A percentile compares a stretch with the other conserved stretches of the same genome.
phyloP scores from a whole-genome alignment of 2,113 vertebrate species.

The Mormoops blainvillei region DNA sequence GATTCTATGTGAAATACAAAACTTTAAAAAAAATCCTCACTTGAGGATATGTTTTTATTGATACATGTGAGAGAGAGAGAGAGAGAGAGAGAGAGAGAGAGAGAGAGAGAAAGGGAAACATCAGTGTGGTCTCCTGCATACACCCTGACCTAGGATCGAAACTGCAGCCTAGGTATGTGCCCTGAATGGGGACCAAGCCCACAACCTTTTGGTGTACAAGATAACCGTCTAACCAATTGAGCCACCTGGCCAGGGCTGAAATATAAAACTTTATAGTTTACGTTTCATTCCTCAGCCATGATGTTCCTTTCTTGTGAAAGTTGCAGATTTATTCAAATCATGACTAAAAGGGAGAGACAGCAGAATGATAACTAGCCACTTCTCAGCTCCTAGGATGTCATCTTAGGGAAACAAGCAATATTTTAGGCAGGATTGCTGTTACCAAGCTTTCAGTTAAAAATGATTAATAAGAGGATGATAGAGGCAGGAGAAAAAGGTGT shows the following conservation, averaged over 20 bases:
- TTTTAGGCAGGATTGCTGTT: neutral
- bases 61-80: no score
- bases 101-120: no score
- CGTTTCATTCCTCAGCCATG: neutral
- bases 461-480: neutral
- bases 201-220: no score
- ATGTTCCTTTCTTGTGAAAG: neutral
- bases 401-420: neutral
- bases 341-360: neutral
- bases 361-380: neutral
- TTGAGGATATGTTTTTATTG: no score
- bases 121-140: no score
- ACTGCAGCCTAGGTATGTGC: no score
- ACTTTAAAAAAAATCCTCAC: neutral
- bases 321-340: constrained; percentile 5
- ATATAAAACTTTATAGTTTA: neutral
- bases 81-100: no score
- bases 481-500: neutral
- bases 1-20: neutral
- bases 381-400: neutral
- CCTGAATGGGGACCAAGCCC: no score
- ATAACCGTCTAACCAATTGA: no score
- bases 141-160: no score
- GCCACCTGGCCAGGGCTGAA: no score
- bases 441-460: neutral